phyloP scores from a whole-genome alignment of 2,113 vertebrate genomes.

The Budorcas taxicolor region DNA sequence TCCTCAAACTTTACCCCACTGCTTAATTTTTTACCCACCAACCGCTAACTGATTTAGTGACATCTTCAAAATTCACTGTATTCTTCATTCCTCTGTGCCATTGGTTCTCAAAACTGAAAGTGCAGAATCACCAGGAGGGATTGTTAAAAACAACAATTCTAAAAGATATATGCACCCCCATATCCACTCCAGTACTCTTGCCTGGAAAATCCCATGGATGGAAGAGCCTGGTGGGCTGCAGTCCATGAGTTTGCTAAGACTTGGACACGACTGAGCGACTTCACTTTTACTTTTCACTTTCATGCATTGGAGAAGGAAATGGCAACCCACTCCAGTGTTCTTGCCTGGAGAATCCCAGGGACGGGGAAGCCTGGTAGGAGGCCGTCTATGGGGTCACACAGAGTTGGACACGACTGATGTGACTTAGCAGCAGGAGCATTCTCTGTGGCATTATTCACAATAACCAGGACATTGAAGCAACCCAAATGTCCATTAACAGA shows the following conservation, averaged over 20 bases:
- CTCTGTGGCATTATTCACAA: background rate
- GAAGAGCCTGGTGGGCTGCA: no score
- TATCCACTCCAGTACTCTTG: no score
- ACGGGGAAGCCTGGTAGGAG: no score
- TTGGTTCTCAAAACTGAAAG: background rate
- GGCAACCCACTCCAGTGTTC: no score
- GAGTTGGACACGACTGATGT: no score
- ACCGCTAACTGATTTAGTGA: background rate
- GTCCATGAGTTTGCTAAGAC: no score
- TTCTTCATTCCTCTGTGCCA: background rate
- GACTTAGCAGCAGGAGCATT: no score
- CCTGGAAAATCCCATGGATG: no score
- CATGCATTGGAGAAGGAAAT: no score
- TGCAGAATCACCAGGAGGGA: background rate
- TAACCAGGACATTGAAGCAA: background rate
- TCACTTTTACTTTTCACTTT: no score
- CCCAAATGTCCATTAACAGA: background rate
- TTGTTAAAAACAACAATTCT: background rate
- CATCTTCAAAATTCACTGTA: background rate
- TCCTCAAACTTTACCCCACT: background rate
- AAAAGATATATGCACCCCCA: background rate
- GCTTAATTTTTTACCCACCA: background rate
- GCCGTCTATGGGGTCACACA: no score
- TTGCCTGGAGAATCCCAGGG: no score
- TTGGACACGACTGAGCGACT: rapidly evolving